Base-by-base conservation (phyloP, 2,113 vertebrate genomes). In the Toxotes jaculatrix region DNA sequence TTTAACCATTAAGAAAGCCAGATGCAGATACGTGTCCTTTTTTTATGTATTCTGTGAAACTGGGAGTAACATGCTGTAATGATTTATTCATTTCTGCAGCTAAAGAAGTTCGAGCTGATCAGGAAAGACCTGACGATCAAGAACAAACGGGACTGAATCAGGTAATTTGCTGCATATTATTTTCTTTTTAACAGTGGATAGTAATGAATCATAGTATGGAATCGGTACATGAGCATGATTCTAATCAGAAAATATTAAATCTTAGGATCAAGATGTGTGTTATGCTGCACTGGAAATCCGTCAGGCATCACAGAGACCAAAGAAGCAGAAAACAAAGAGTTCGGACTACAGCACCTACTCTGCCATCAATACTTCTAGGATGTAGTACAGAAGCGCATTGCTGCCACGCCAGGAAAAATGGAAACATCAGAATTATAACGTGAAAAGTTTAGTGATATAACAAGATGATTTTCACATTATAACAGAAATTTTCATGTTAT, bases 301-400 rank as follows among this genome's bases (percentile, higher is more conserved):
- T 42, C 81, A 69, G 21, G 4, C 56, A 21, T 80, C 80, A 45
- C 68, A 56, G 19, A 86, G 68, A 74, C 42, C 87, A 80, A 73
- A 77, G 64, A 82, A 66, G 75, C 89, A 63, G 62, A 77, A 38
- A 23, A 27, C 9, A 0, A 53, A 64, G 31, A 64, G n/a, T 31
- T 85, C 82, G 38, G 80, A 89, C 49, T 84, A 77, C 80, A 62
- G 74, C 74, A 84, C 77, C 3, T 88, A 84, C 49, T 70, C 89
- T 64, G 53, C 67, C 4, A 66, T 87, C 9, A 77, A 71, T 3
- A 71, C 87, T 7, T 73, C 34, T 7, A 38, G 60, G 19, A 11
- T 60, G 36, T 23, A 38, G 27, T 1, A 27, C 27, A 27, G 27
- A 27, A 27, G 27, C 27, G 27, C 1, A 27, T 27, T 27, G 27